Evolutionary conservation across 2,888 invertebrate species (phyloP).

Genomic region (Entomobrya multifasciata): DNA sequence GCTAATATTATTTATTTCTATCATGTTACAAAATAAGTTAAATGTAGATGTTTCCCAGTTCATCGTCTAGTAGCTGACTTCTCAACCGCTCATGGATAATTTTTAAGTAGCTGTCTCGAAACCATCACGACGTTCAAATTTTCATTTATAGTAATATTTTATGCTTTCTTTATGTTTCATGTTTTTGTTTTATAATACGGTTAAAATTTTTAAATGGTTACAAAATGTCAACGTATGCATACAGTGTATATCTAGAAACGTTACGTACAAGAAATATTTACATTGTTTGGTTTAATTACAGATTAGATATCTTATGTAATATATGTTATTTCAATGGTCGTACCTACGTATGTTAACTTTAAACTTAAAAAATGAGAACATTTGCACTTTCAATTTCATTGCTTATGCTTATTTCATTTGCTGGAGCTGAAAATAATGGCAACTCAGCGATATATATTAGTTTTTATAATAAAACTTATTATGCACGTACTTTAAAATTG

Average conservation of each 20-base stretch:
- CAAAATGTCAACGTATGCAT: conserved; percentile 60
- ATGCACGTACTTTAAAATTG: neutral
- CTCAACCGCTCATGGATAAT: conserved; percentile 31
- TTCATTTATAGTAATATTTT: neutral
- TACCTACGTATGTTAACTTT: conserved; percentile 10
- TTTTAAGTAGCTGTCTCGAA: conserved; percentile 61
- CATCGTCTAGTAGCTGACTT: conserved; percentile 29
- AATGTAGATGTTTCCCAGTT: conserved; percentile 15
- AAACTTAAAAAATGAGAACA: conserved; percentile 67
- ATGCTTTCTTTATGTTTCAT: conserved; percentile 15
- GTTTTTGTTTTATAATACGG: neutral
- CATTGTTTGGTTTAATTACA: conserved; percentile 36
- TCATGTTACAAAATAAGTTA: conserved; percentile 43
- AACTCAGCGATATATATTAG: conserved; percentile 15
- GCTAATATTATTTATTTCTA: neutral
- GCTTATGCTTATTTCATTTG: conserved; percentile 64
- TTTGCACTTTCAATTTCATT: conserved; percentile 72
- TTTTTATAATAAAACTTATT: conserved; percentile 23
- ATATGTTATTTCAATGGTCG: neutral
- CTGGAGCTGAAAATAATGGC: conserved; percentile 27
- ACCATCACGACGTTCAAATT: conserved; percentile 26
- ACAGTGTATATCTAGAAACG: conserved; percentile 38
- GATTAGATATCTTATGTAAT: neutral
- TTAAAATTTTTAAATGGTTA: conserved; percentile 25
- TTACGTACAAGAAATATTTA: conserved; percentile 60